Evolutionary conservation across 2,888 invertebrate species (phyloP).

Genomic region (Hirtodrosophila alboralis): DNA sequence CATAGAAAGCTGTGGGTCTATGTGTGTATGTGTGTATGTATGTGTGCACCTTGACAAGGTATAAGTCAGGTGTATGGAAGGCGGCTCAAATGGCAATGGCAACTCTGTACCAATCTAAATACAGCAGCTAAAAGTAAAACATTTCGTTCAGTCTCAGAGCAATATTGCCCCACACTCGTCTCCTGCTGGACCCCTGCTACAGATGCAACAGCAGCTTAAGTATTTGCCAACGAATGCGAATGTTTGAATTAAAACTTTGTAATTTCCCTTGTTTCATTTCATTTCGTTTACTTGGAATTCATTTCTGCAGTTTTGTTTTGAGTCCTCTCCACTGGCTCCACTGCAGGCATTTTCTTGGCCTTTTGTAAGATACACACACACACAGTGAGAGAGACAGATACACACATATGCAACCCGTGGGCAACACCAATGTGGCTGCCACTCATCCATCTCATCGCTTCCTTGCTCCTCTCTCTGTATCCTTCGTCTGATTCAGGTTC

Average conservation of each 20-base stretch:
- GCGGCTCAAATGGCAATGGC: conserved; percentile 24
- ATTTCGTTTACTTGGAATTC: conserved; percentile 78
- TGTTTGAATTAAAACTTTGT: conserved; percentile 79
- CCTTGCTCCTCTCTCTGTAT: conserved; percentile 30
- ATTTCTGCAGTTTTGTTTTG: conserved; percentile 64
- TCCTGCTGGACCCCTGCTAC: conserved; percentile 9
- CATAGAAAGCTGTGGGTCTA: conserved; percentile 1
- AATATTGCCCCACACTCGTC: conserved; percentile 11
- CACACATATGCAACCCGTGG: conserved; percentile 14
- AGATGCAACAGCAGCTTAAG: conserved; percentile 68
- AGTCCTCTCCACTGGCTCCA: conserved; percentile 3
- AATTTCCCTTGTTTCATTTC: conserved; percentile 80
- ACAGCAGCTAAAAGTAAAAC: conserved; percentile 50
- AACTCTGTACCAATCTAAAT: conserved; percentile 25
- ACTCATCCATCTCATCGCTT: conserved; percentile 53
- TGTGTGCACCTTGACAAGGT: conserved; percentile 1
- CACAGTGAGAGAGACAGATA: too few relatives aligned
- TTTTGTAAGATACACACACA: conserved; percentile 12
- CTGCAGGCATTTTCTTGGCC: conserved; percentile 54
- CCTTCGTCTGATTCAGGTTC: conserved; percentile 30
- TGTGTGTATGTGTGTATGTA: conserved; percentile 1
- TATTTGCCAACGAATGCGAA: conserved; percentile 75
- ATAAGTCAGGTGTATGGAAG: conserved; percentile 41
- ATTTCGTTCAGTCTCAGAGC: conserved; percentile 57
- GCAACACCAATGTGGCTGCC: conserved; percentile 46